These are phyloP conservation scores for Ibycter americanus DNA, from an alignment of 2,797 vertebrate genomes.

Conservation along the genomic window DNA sequence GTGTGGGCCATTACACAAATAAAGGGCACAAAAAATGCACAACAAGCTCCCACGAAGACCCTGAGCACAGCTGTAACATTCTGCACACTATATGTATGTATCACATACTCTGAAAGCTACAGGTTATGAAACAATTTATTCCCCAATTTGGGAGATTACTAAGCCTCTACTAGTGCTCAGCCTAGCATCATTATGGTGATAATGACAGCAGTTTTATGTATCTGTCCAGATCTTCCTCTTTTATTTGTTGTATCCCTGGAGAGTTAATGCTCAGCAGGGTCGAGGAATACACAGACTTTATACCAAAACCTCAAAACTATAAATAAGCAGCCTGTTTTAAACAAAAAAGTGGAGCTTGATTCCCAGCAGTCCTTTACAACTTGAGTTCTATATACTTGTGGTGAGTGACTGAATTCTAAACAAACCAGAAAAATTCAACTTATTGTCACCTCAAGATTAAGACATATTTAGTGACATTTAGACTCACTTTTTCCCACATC, in stretches of 20 bases:
- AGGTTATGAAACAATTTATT: background rate
- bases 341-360: background rate
- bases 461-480: background rate
- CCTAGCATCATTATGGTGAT: background rate
- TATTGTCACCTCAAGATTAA: background rate
- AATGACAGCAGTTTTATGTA: background rate
- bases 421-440: background rate
- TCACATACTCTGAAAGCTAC: background rate
- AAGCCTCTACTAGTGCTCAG: background rate
- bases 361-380: background rate
- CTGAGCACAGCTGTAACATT: background rate
- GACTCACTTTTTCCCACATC: background rate
- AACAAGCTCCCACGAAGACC: background rate
- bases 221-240: background rate
- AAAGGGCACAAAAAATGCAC: background rate
- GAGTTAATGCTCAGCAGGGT: background rate
- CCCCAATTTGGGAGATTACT: background rate
- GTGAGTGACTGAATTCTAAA: background rate
- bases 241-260: background rate
- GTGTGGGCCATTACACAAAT: background rate
- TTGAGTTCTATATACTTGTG: background rate
- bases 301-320: background rate
- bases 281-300: background rate
- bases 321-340: background rate
- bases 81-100: background rate